Evolutionary conservation across 2,113 vertebrate species (phyloP), one percentile per base, ranked within the genome.

Genomic region (Eudyptes chrysolophus): DNA sequence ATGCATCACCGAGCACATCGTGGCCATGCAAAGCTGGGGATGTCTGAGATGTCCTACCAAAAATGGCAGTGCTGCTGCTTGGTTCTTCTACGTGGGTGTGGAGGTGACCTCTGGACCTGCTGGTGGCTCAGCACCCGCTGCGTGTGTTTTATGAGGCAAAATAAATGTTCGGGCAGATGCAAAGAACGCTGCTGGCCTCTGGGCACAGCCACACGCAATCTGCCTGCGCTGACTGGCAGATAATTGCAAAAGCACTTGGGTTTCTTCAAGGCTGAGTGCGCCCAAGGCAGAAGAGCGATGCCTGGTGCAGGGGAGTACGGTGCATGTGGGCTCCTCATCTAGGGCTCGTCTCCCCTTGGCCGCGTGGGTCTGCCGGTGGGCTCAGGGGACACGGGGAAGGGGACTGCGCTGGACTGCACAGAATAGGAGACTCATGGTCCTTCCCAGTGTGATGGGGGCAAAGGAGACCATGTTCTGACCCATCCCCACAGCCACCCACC

Each of bases 61-160:
- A 94, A 90, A 16, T 1, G 16, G n/a, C 46, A 62, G 11, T 0
- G 3, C 57, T 62, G 70, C 55, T 6, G 2, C 78, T 87, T 7
- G 8, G 61, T 29, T 82, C 10, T 55, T 76, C 66, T 2, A 0
- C 1, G 0, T 8, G 48, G 61, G 14, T 26, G 20, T 60, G 29
- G 58, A 38, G 44, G 54, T 69, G 68, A 84, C 34, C 57, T 25
- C 38, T 64, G 75, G 69, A 64, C 20, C 17, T 19, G 7, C 13
- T 2, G 0, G 57, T 16, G 13, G 58, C 78, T 32, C 3, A 11
- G 48, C 32, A 58, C 32, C 9, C 0, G 0, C 32, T 55, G 57
- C 18, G 3, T 6, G 13, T 54, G 52, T 40, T 58, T 92, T 55
- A 42, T 55, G 64, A 77, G 40, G 44, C 21, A 64, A 84, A 84